These are phyloP conservation scores for Thera britannica DNA, from an alignment of 2,888 invertebrate genomes.

Conservation along the genomic window DNA sequence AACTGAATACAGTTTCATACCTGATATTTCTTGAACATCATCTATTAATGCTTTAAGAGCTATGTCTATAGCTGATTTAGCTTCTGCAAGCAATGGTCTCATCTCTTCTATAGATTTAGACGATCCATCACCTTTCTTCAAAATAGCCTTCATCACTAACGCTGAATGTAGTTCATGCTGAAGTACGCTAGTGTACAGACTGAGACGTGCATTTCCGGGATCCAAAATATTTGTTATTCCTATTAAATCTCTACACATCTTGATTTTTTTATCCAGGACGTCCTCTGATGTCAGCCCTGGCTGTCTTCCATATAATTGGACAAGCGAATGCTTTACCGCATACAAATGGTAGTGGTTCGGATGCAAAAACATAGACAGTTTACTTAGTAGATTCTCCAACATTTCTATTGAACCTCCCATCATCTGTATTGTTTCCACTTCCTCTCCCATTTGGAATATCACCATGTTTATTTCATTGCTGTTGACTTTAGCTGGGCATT, in stretches of 20 bases:
- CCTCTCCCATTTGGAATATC: constrained; percentile 89
- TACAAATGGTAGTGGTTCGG: constrained; percentile 94
- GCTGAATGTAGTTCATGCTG: constrained; percentile 89
- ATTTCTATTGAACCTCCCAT: constrained; percentile 85
- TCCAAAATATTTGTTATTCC: constrained; percentile 87
- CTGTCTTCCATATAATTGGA: constrained; percentile 91
- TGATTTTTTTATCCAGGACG: constrained; percentile 86
- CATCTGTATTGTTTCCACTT: constrained; percentile 88
- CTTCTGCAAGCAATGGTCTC: constrained; percentile 71
- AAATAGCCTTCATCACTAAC: constrained; percentile 78
- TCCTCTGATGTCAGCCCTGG: constrained; percentile 86
- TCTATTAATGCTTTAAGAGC: constrained; percentile 77
- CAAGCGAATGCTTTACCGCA: constrained; percentile 91
- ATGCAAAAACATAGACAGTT: constrained; percentile 90
- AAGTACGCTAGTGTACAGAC: constrained; percentile 91
- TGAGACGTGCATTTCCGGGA: constrained; percentile 89
- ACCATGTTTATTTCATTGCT: constrained; percentile 88
- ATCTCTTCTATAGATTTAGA: constrained; percentile 64
- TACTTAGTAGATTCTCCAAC: constrained; percentile 87
- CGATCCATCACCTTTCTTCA: constrained; percentile 60
- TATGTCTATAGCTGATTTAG: constrained; percentile 69
- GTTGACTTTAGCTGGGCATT: constrained; percentile 87
- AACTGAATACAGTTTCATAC: constrained; percentile 79
- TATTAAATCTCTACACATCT: constrained; percentile 88
- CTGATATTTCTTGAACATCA: constrained; percentile 82